Percentiles rank a stretch among this genome's conserved stretches.
Evolutionary conservation across 2,888 invertebrate species (phyloP).

Genomic region (Cistogaster globosa): DNA sequence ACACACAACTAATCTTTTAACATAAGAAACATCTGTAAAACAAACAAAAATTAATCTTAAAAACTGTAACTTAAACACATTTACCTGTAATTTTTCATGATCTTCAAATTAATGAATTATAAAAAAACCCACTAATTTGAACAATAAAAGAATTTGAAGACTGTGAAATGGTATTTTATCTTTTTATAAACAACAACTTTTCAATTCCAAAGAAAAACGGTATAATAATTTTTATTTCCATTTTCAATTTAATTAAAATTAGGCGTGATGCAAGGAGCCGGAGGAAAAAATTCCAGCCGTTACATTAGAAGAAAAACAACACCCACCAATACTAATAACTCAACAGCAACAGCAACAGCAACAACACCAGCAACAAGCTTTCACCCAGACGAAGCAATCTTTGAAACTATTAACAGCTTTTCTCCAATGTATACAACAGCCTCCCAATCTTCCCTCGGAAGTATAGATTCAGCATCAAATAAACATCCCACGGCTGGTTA

Average conservation of each 20-base stretch:
- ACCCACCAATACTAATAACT: constrained; percentile 65
- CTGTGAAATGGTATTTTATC: constrained; percentile 16
- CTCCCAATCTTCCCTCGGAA: constrained; percentile 78
- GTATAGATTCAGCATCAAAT: constrained; percentile 75
- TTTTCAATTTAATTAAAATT: constrained; percentile 18
- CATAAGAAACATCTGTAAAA: constrained; percentile 24
- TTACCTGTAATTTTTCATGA: constrained; percentile 6
- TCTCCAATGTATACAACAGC: constrained; percentile 76
- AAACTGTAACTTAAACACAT: constrained; percentile 17
- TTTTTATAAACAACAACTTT: constrained; percentile 5
- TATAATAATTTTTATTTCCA: not conserved
- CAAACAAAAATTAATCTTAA: constrained; percentile 21
- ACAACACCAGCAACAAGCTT: constrained; percentile 70
- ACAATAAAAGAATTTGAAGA: constrained; percentile 19
- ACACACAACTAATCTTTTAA: constrained; percentile 15
- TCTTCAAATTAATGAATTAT: constrained; percentile 29
- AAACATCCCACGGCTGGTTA: constrained; percentile 62
- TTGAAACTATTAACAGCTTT: constrained; percentile 75
- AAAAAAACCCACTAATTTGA: not conserved
- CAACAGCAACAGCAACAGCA: constrained; percentile 61
- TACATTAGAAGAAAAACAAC: constrained; percentile 65
- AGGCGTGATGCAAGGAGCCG: constrained; percentile 85
- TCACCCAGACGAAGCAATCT: constrained; percentile 76
- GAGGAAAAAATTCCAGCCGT: constrained; percentile 60
- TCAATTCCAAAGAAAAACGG: not conserved